A percentile compares a stretch with the other conserved stretches of the same genome.
Conservation (phyloP, 1,140 invertebrate species). For the Drosophila ambigua region DNA sequence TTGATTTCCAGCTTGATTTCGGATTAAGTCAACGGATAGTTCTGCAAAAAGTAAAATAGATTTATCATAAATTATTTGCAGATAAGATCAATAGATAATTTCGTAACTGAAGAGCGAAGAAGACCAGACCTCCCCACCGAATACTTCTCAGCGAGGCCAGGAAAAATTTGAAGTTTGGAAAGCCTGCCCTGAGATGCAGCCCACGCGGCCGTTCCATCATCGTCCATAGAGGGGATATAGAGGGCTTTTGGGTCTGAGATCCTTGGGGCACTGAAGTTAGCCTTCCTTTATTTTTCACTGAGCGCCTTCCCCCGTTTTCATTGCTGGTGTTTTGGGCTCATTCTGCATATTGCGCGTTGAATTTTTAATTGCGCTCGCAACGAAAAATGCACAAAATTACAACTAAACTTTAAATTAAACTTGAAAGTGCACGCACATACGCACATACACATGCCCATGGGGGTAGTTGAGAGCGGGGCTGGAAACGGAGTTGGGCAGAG, state of each 20-base stretch:
- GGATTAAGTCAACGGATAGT: background rate
- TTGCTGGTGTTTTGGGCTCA: constrained; percentile 34
- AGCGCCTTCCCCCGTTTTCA: too few relatives aligned
- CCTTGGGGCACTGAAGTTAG: too few relatives aligned
- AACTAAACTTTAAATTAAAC: constrained; percentile 71
- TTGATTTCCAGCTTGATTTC: background rate
- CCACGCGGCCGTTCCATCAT: too few relatives aligned
- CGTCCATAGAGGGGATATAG: too few relatives aligned
- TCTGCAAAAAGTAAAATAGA: constrained; percentile 26
- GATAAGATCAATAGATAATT: constrained; percentile 34
- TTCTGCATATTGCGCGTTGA: constrained; percentile 62
- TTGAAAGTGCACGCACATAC: constrained; percentile 46
- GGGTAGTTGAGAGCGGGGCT: background rate
- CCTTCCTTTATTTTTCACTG: background rate
- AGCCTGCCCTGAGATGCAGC: too few relatives aligned
- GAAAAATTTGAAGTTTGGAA: constrained; percentile 1
- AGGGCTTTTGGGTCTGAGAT: too few relatives aligned
- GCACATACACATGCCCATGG: constrained; percentile 3
- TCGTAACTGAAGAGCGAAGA: constrained; percentile 25
- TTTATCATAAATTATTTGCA: constrained; percentile 19
- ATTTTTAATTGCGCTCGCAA: constrained; percentile 72
- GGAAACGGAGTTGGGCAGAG: background rate
- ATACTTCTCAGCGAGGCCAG: too few relatives aligned
- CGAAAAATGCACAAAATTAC: constrained; percentile 67
- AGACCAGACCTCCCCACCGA: background rate